Percentiles rank a stretch among this genome's conserved stretches.
Conservation (phyloP, 1,140 invertebrate species). For the Drosophila littoralis region DNA sequence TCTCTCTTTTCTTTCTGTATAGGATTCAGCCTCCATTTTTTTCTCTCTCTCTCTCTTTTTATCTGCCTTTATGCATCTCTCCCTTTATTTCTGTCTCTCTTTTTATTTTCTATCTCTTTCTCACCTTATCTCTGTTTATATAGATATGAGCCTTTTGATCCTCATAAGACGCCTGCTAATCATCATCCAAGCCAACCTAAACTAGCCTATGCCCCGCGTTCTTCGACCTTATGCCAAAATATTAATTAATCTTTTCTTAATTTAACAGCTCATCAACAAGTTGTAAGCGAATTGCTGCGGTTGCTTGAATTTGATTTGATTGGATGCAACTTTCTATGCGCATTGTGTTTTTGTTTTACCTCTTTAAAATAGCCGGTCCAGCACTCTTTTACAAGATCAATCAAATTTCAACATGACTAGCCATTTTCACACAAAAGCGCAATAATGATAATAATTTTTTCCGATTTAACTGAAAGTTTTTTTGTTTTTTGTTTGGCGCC, state of each 20-base stretch:
- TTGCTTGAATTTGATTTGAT: conserved; percentile 21
- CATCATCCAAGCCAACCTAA: background rate
- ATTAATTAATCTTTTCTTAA: conserved; percentile 23
- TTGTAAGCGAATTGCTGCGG: conserved; percentile 11
- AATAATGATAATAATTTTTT: conserved; percentile 63
- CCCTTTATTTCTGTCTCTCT: no score
- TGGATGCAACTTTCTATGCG: conserved; percentile 58
- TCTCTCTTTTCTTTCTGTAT: no score
- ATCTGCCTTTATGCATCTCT: no score
- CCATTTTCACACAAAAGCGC: conserved; percentile 46
- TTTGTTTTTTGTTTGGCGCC: conserved; percentile 14
- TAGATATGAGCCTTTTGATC: background rate
- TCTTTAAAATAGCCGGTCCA: conserved; percentile 34
- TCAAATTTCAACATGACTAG: conserved; percentile 64
- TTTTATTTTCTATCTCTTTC: no score
- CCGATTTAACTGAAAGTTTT: conserved; percentile 29
- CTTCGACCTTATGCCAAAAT: background rate
- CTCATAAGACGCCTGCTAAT: background rate
- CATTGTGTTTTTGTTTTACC: conserved; percentile 25
- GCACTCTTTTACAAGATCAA: conserved; percentile 47
- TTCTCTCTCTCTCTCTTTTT: no score
- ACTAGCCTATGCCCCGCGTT: background rate
- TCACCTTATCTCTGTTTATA: background rate
- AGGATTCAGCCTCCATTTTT: no score
- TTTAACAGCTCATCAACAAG: conserved; percentile 28